These are phyloP conservation scores for Drosophila nigrodunni DNA, from an alignment of 1,140 invertebrate genomes.

Conservation along the genomic window DNA sequence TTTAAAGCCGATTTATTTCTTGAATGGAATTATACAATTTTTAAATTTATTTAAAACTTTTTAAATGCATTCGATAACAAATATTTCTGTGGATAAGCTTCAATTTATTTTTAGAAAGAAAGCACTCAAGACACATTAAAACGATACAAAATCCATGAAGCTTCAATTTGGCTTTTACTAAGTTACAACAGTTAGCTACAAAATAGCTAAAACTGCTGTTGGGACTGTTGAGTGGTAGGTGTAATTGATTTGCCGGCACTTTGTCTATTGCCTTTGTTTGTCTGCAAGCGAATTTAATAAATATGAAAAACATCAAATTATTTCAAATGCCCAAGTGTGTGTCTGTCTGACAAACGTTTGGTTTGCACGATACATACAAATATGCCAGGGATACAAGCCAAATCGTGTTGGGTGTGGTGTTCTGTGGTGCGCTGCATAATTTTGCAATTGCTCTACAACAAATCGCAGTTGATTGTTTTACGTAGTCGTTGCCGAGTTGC, in stretches of 20 bases:
- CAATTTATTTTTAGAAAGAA: too few relatives aligned
- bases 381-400: conserved; percentile 41
- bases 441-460: conserved; percentile 80
- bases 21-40: too few relatives aligned
- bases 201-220: too few relatives aligned
- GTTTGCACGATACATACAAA: conserved; percentile 70
- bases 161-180: too few relatives aligned
- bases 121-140: too few relatives aligned
- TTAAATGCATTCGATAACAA: too few relatives aligned
- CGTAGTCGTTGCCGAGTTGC: conserved; percentile 33
- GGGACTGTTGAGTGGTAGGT: conserved; percentile 54
- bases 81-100: too few relatives aligned
- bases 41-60: too few relatives aligned
- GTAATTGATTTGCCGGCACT: conserved; percentile 81
- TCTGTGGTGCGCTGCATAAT: conserved; percentile 67
- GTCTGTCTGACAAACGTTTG: conserved; percentile 68
- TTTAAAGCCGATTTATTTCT: too few relatives aligned
- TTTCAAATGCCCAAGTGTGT: conserved; percentile 74
- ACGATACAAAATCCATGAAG: too few relatives aligned
- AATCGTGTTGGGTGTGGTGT: background rate
- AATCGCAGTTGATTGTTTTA: conserved; percentile 83
- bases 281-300: conserved; percentile 71
- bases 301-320: conserved; percentile 83
- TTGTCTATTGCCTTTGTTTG: conserved; percentile 63
- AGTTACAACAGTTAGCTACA: too few relatives aligned